These are phyloP conservation scores for Albula glossodonta DNA, from an alignment of 2,113 vertebrate genomes.

Conservation along the genomic window DNA sequence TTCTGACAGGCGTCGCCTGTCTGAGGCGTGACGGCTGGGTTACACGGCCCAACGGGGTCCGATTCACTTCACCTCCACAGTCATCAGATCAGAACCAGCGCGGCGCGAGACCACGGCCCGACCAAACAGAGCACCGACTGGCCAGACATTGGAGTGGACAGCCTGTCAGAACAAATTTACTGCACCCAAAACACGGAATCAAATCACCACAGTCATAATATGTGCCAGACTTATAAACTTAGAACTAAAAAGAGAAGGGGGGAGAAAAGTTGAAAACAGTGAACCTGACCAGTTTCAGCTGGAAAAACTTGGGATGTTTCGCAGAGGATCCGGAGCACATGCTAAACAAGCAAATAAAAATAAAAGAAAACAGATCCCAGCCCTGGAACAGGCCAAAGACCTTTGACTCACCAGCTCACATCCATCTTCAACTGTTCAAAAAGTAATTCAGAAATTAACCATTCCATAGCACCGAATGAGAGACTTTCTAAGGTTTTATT, in stretches of 20 bases:
- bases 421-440: not conserved
- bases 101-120: not conserved
- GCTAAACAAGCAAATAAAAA: conserved; percentile 36
- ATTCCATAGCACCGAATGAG: not conserved
- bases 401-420: conserved; percentile 33
- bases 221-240: conserved; percentile 11
- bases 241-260: not conserved
- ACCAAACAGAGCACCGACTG: not conserved
- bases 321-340: conserved; percentile 29
- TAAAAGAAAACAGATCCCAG: conserved; percentile 40
- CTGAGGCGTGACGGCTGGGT: not conserved
- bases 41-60: conserved; percentile 9
- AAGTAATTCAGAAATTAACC: not conserved
- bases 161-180: conserved; percentile 38
- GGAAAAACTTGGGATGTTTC: conserved; percentile 18
- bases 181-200: conserved; percentile 32
- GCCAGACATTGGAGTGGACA: conserved; percentile 44
- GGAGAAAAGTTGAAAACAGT: conserved; percentile 6
- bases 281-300: conserved; percentile 12
- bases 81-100: conserved; percentile 5
- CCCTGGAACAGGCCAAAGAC: conserved; percentile 18
- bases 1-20: not conserved
- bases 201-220: conserved; percentile 36
- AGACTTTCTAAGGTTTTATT: too few species aligned
- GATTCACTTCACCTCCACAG: conserved; percentile 32